Conservation (phyloP, 2,888 invertebrate species). For the Thymelicus sylvestris region DNA sequence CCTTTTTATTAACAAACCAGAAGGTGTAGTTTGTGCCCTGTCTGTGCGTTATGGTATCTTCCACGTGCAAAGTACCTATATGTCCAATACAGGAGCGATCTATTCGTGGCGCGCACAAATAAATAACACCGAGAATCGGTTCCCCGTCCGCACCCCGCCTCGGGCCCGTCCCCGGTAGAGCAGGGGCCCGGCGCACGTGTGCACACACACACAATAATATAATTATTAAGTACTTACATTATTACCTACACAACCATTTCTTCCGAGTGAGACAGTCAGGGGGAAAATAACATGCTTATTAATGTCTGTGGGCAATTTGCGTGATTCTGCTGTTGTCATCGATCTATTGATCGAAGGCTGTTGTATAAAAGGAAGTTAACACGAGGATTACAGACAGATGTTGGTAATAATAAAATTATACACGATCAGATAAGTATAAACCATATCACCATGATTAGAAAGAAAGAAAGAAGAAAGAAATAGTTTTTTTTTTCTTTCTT, state of each 20-base stretch:
- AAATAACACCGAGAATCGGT: slow-evolving; percentile 34
- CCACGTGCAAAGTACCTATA: slow-evolving; percentile 45
- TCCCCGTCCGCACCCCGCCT: background rate
- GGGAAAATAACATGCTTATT: too few relatives aligned
- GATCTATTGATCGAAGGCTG: too few relatives aligned
- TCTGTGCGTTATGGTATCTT: slow-evolving; percentile 37
- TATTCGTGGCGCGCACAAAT: slow-evolving; percentile 48
- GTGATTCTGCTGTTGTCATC: too few relatives aligned
- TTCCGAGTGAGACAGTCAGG: background rate
- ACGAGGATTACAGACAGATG: too few relatives aligned
- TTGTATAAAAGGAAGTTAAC: too few relatives aligned
- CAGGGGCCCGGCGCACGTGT: background rate
- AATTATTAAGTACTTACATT: background rate
- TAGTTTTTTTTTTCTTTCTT: too few relatives aligned
- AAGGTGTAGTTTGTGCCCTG: background rate
- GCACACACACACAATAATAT: background rate
- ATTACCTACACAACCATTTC: background rate
- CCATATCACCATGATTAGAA: too few relatives aligned
- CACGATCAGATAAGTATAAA: too few relatives aligned
- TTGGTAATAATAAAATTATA: too few relatives aligned
- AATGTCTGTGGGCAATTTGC: too few relatives aligned
- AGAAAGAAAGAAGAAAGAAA: too few relatives aligned
- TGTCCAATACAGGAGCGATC: slow-evolving; percentile 49
- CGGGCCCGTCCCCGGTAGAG: background rate
- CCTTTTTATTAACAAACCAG: too few relatives aligned